These are phyloP conservation scores for Lepus europaeus DNA, from an alignment of 2,113 vertebrate species.

Conservation along the genomic window DNA sequence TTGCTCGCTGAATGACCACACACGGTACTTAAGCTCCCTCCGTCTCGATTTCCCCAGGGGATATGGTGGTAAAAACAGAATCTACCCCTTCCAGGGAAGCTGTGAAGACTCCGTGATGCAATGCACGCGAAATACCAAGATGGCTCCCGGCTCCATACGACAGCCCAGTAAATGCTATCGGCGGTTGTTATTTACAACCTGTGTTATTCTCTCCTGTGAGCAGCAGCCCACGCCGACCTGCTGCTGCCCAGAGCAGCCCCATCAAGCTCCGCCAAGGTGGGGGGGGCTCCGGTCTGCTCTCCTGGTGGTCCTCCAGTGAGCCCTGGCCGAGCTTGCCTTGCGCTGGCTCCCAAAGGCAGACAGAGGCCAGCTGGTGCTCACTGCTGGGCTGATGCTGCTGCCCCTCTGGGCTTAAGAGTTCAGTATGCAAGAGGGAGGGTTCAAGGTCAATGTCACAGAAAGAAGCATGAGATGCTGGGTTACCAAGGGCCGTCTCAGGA, in stretches of 20 bases:
- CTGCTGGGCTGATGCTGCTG: neutral
- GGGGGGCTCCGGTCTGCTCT: neutral
- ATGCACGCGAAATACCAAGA: neutral
- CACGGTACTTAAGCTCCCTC: neutral
- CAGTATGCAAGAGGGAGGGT: neutral
- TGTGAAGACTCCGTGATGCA: neutral
- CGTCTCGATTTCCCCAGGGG: neutral
- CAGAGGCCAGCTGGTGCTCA: neutral
- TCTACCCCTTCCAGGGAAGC: neutral
- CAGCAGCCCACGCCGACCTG: neutral
- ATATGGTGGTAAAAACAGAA: conserved; percentile 13
- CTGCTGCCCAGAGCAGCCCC: neutral
- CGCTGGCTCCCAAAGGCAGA: neutral
- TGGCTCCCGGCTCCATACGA: neutral
- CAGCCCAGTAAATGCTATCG: neutral
- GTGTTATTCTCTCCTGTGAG: neutral
- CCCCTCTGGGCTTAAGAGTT: neutral
- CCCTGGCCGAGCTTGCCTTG: neutral
- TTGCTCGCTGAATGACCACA: neutral
- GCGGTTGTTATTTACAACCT: neutral
- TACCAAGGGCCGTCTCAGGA: neutral
- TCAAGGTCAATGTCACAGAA: neutral
- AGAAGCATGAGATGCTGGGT: neutral
- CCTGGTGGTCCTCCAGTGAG: neutral
- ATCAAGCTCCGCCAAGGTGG: neutral